Conservation (phyloP, 2,888 invertebrate species). For the Acanthosepion lycidas region DNA sequence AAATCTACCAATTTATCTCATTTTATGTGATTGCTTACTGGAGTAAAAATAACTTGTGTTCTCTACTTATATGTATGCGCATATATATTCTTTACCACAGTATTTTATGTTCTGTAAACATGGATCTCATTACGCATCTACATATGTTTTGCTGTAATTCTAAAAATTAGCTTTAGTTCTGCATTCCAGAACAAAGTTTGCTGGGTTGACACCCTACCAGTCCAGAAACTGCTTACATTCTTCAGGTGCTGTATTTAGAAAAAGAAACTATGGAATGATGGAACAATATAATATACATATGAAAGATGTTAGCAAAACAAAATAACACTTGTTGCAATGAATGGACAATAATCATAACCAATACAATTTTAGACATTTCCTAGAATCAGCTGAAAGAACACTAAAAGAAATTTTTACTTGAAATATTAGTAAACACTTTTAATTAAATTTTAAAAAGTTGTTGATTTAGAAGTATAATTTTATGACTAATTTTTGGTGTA, state of each 20-base stretch:
- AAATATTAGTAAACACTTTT: too few relatives aligned
- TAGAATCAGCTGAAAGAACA: too few relatives aligned
- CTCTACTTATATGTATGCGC: not conserved
- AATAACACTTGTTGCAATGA: too few relatives aligned
- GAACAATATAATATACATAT: too few relatives aligned
- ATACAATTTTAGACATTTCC: too few relatives aligned
- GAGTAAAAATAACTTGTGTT: not conserved
- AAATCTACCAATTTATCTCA: not conserved
- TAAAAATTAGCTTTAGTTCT: not conserved
- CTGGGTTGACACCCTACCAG: not conserved
- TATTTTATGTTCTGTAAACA: not conserved
- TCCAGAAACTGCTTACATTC: not conserved
- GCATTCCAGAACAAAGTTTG: not conserved
- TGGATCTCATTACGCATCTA: not conserved
- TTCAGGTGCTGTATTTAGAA: not conserved
- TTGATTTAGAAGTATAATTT: too few relatives aligned
- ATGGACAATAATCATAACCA: too few relatives aligned
- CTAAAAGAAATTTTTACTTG: too few relatives aligned
- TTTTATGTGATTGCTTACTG: not conserved
- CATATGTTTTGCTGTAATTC: too few relatives aligned
- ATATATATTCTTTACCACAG: not conserved
- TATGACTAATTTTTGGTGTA: too few relatives aligned
- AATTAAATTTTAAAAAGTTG: too few relatives aligned
- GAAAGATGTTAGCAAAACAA: too few relatives aligned
- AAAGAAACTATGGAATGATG: not conserved